Percentiles rank a stretch among this genome's conserved stretches.
phyloP scores from a whole-genome alignment of 2,113 vertebrate species.

The Ahaetulla prasina region DNA sequence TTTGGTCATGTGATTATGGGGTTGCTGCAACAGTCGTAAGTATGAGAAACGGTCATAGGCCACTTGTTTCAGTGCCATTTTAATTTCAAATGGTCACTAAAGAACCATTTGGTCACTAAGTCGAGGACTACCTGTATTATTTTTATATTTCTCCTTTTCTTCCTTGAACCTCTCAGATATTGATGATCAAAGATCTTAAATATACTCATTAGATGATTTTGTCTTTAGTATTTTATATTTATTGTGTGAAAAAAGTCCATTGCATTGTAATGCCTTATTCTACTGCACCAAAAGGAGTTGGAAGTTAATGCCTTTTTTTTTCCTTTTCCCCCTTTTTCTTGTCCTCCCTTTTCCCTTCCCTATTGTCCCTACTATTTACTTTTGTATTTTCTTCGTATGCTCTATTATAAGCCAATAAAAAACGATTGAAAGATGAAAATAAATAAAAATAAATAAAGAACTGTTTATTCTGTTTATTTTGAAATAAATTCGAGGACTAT shows the following conservation, averaged over 20 bases:
- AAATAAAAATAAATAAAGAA: too few relatives aligned
- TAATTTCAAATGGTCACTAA: not conserved
- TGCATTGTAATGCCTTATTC: not conserved
- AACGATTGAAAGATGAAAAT: too few relatives aligned
- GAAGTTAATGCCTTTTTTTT: too few relatives aligned
- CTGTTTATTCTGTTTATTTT: too few relatives aligned
- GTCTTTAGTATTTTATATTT: not conserved
- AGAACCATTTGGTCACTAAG: not conserved
- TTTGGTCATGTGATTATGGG: not conserved
- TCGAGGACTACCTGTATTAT: not conserved
- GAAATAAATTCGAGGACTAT: not conserved
- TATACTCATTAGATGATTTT: not conserved
- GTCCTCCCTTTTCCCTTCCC: too few relatives aligned
- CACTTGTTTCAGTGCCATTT: not conserved
- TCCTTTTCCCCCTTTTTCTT: too few relatives aligned
- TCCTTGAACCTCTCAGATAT: not conserved
- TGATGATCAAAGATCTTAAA: not conserved
- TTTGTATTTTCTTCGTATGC: too few relatives aligned
- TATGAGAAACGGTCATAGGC: not conserved
- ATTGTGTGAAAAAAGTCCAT: not conserved
- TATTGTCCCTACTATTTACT: too few relatives aligned
- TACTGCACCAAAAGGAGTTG: too few relatives aligned
- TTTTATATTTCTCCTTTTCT: not conserved
- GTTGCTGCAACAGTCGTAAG: not conserved
- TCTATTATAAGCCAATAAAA: too few relatives aligned